Evolutionary conservation across 2,888 invertebrate species (phyloP).

Genomic region (Cistogaster globosa): DNA sequence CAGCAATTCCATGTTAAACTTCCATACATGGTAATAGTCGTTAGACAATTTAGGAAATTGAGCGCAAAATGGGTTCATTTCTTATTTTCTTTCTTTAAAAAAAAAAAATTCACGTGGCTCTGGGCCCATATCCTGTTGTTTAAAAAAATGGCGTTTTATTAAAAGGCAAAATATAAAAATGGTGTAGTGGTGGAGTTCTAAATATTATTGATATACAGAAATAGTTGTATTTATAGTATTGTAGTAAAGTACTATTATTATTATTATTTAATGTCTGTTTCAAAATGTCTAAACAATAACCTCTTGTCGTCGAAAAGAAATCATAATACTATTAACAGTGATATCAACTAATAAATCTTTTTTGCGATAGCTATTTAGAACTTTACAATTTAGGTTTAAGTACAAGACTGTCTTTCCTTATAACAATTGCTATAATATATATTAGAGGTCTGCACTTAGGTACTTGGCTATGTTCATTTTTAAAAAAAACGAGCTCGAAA

Average conservation of each 20-base stretch:
- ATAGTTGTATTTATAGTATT: slow-evolving; percentile 1
- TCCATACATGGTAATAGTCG: slow-evolving; percentile 40
- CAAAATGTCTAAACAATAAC: not conserved
- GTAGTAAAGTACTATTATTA: not conserved
- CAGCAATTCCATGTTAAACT: slow-evolving; percentile 51
- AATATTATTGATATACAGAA: not conserved
- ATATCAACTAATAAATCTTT: too few relatives aligned
- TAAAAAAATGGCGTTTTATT: not conserved
- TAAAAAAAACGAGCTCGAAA: too few relatives aligned
- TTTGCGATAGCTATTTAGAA: too few relatives aligned
- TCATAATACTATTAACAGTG: too few relatives aligned
- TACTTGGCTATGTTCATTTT: too few relatives aligned
- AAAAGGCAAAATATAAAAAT: not conserved
- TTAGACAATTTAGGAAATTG: not conserved
- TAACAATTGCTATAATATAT: too few relatives aligned
- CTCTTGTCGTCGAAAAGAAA: too few relatives aligned
- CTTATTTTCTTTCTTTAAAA: not conserved
- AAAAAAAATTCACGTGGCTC: not conserved
- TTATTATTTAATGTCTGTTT: not conserved
- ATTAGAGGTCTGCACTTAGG: too few relatives aligned
- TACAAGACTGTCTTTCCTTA: too few relatives aligned
- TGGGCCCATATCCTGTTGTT: not conserved
- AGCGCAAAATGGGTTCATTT: not conserved
- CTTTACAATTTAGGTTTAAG: too few relatives aligned
- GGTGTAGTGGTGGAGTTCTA: too few relatives aligned